Evolutionary conservation across 2,113 vertebrate genomes (phyloP).

Genomic region (Spizaetus ornatus): DNA sequence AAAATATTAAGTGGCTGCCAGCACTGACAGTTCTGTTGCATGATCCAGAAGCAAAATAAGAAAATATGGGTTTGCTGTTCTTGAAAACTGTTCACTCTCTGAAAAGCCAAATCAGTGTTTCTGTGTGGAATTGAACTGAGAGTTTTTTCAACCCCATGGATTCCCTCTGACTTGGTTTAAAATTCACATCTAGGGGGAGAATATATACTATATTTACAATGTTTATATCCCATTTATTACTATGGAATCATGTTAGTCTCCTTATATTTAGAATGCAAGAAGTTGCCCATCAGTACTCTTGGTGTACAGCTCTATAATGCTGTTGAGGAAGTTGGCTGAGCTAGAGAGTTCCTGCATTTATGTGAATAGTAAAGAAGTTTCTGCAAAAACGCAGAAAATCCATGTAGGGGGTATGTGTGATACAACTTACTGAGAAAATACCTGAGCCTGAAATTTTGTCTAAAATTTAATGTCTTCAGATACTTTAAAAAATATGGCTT

Average conservation of each 20-base stretch:
- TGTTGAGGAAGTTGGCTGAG: neutral
- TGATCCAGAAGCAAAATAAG: neutral
- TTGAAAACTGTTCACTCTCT: neutral
- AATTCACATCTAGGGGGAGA: neutral
- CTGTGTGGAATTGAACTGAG: neutral
- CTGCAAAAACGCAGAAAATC: neutral
- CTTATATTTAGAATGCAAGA: neutral
- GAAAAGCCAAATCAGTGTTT: neutral
- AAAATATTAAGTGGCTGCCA: neutral
- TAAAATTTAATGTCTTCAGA: neutral
- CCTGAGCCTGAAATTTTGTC: neutral
- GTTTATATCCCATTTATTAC: neutral
- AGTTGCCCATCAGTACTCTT: neutral
- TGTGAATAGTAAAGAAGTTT: neutral
- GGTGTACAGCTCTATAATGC: neutral
- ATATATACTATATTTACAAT: neutral
- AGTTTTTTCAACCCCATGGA: neutral
- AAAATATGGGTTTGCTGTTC: neutral
- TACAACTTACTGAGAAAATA: neutral
- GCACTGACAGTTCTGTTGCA: neutral
- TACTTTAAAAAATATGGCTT: neutral
- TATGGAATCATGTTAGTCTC: neutral
- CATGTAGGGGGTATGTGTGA: fast-evolving
- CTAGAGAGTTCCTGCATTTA: neutral
- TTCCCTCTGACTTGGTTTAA: neutral